These are phyloP conservation scores for Acrossocheilus fasciatus DNA, from an alignment of 2,797 vertebrate genomes.

Conservation along the genomic window DNA sequence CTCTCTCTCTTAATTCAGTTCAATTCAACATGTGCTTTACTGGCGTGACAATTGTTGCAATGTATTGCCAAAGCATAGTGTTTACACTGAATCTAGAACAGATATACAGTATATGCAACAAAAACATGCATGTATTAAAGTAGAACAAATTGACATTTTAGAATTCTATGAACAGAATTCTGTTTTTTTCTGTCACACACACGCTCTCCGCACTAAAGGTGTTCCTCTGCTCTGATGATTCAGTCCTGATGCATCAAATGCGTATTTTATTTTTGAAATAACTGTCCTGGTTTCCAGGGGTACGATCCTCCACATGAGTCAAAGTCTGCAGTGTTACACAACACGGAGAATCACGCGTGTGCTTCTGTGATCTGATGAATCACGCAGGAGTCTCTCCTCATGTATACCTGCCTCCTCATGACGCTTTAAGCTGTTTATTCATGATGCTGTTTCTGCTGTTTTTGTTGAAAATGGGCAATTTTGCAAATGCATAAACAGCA, in stretches of 20 bases:
- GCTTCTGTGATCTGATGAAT: neutral
- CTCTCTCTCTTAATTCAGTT: too few species aligned
- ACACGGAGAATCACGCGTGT: conserved; percentile 14
- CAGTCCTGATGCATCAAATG: neutral
- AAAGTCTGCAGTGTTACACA: conserved; percentile 52
- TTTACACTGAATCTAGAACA: too few species aligned
- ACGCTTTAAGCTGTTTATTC: neutral
- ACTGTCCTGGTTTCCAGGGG: conserved; percentile 32
- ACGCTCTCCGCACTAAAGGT: neutral
- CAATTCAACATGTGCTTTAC: too few species aligned
- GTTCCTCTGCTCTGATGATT: neutral
- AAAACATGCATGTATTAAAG: too few species aligned
- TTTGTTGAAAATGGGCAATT: neutral
- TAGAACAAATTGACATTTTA: too few species aligned
- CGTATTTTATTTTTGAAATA: neutral
- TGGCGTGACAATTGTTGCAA: too few species aligned
- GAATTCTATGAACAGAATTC: too few species aligned
- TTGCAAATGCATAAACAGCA: neutral
- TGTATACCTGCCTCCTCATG: neutral
- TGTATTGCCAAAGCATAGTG: too few species aligned
- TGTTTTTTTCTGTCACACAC: too few species aligned
- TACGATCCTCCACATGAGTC: conserved; percentile 16
- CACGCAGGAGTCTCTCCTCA: neutral
- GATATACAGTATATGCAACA: too few species aligned
- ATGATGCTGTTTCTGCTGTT: neutral